Base-by-base conservation (phyloP, 2,888 invertebrate species). In the Prosapia bicincta region DNA sequence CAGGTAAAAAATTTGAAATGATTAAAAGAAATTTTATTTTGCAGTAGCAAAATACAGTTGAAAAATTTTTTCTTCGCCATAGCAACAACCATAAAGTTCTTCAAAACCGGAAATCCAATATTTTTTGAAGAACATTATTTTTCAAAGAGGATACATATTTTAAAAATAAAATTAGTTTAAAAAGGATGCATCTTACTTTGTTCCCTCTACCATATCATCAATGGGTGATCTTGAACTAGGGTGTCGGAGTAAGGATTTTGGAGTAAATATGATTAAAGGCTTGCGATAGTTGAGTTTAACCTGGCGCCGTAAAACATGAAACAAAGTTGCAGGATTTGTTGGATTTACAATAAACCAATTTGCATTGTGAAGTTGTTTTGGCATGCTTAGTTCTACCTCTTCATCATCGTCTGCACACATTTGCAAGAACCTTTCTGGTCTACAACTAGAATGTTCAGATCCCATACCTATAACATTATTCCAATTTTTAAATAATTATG, bases 241-340 rank as follows among this genome's bases (percentile, higher is more conserved):
- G 80, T 93, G 92, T 80, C 94, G 90, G 76, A 95, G 88, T 79
- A 94, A 87, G 66, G 91, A 88, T 85, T 95, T 95, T 0, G 95
- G 95, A 15, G 93, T 90, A 87, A 94, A 89, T 6, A 94, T 83
- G 0, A 95, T 88, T 79, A 94, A 84, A 28, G 95, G 94, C 85
- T 94, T 95, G 76, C 94, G 87, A 87, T 94, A 94, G 0, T 93
- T 92, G 84, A 93, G 84, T 38, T 89, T 88, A 74, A 94, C 88
- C 85, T 95, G 95, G 20, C 94, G 87, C 68, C 94, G 87, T 71
- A 95, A 85, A 81, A 90, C 85, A 85, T 95, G 95, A 87, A 92
- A 93, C 82, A 91, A 89, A 85, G 93, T 94, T 26, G 93, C 93
- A 0, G 94, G 93, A 0, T 90, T 90, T 20, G 93, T 91, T 81